Conservation (phyloP, 2,113 vertebrate genomes). For the Alligator sinensis region DNA sequence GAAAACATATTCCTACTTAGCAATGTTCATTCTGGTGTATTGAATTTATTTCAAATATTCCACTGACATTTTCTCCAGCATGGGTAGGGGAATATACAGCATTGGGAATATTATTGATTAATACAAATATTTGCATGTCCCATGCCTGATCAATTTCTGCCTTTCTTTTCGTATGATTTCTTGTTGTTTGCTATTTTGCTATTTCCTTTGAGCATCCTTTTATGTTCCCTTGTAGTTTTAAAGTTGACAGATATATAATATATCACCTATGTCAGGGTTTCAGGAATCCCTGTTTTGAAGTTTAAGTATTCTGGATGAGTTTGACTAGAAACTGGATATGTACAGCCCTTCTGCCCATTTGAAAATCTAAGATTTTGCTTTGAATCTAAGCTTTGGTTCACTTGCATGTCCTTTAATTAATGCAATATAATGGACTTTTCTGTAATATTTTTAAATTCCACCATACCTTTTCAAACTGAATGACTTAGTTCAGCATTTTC, state of each 20-base stretch:
- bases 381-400: no score
- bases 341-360: not conserved
- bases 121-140: not conserved
- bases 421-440: no score
- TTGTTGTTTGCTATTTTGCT: not conserved
- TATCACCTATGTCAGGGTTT: not conserved
- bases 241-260: not conserved
- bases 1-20: not conserved
- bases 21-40: not conserved
- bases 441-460: no score
- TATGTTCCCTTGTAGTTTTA: not conserved
- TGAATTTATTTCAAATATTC: not conserved
- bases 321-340: not conserved
- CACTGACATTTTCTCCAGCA: not conserved
- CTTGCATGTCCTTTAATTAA: no score
- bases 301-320: not conserved
- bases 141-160: not conserved
- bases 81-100: no score
- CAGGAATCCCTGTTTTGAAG: not conserved
- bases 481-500: no score
- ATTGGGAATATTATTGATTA: not conserved
- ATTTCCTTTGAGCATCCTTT: not conserved
- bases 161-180: not conserved
- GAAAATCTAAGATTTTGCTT: no score
- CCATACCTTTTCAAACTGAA: no score